Evolutionary conservation across 2,113 vertebrate species (phyloP).

Genomic region (Upupa epops): DNA sequence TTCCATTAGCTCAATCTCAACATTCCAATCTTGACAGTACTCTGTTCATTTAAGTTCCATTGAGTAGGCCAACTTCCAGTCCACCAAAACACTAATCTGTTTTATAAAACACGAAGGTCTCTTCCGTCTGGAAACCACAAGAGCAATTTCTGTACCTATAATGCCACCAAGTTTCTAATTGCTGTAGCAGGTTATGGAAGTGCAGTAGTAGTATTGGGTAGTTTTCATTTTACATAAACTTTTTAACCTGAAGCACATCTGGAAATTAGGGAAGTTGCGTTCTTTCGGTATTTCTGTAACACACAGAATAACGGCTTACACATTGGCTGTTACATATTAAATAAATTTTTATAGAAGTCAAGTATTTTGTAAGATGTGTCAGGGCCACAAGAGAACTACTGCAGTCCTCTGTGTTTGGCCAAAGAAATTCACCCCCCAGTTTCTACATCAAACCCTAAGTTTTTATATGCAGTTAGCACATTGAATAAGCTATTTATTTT

Average conservation of each 20-base stretch:
- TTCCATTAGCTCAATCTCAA: neutral
- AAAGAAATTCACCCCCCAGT: neutral
- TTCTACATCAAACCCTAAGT: neutral
- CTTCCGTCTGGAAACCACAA: neutral
- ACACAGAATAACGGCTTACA: neutral
- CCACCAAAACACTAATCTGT: neutral
- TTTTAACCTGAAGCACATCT: neutral
- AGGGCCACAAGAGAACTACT: neutral
- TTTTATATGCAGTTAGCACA: neutral
- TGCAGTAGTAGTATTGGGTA: neutral
- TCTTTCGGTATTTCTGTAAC: neutral
- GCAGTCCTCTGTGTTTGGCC: neutral
- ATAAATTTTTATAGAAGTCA: neutral
- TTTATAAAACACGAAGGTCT: too few species aligned
- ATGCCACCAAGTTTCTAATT: neutral
- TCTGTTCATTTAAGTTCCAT: neutral
- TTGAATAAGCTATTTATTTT: constrained; percentile 12
- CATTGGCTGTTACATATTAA: neutral
- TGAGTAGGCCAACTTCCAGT: neutral
- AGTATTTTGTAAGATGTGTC: neutral
- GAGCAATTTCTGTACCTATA: neutral
- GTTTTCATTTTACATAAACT: neutral
- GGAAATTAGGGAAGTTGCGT: neutral
- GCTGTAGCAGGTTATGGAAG: neutral
- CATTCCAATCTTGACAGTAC: too few species aligned